Evolutionary conservation across 2,888 invertebrate species (phyloP), one percentile per base, ranked within the genome.

Genomic region (Agriopis leucophaearia): DNA sequence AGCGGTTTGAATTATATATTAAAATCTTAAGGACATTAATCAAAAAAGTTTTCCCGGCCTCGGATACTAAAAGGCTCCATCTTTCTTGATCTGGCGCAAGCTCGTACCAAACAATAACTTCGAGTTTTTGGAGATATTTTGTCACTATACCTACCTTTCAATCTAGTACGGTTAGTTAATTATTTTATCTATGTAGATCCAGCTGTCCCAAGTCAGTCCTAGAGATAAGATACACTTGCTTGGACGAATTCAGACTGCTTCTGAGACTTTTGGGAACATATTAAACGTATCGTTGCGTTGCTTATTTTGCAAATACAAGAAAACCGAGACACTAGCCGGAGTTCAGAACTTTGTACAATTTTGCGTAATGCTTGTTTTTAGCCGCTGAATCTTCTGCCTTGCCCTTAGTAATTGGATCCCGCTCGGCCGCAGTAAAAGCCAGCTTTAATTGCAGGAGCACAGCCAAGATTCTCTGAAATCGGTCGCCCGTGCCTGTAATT

Each of bases 381-480:
- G 12, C 44, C 64, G 66, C 69, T 70, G 59, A 54, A 50, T 74
- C 72, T 69, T 54, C 74, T 81, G 63, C 78, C 84, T 82, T 68
- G 61, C 74, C 58, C 64, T 27, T 72, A 81, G 85, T 91, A 91
- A 90, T 91, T 91, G 89, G 90, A 89, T 85, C 81, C 79, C 78
- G 80, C 78, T 81, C 84, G 85, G 85, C 83, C 85, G 81, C 84
- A 77, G 82, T 82, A 81, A 86, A 87, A 87, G 86, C 88, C 83
- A 73, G 84, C 82, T 82, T 87, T 91, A 91, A 91, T 91, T 91
- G 89, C 86, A 87, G 86, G 82, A 88, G 81, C 82, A 80, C 78
- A 82, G 91, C 91, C 91, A 91, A 91, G 90, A 91, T 86, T 81
- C 82, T 78, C 81, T 86, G 83, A 84, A 89, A 89, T 88, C 89